phyloP scores from a whole-genome alignment of 2,888 invertebrate genomes.

The Protodeltote pygarga region DNA sequence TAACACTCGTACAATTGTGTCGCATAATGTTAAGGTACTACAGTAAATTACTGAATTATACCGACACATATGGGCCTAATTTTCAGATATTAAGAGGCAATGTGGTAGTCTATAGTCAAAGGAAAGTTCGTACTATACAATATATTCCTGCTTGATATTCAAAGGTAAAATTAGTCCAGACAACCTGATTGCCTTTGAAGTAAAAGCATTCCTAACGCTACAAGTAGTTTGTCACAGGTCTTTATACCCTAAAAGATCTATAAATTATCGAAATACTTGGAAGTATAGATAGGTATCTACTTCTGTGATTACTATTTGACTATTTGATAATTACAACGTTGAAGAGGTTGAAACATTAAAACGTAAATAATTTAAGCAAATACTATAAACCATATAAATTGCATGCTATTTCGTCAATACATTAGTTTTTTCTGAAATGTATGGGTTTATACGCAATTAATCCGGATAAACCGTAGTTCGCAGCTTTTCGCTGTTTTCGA shows the following conservation, averaged over 20 bases:
- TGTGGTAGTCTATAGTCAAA: constrained; percentile 24
- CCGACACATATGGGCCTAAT: constrained; percentile 15
- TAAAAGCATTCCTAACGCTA: constrained; percentile 18
- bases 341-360: too few relatives aligned
- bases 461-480: constrained; percentile 22
- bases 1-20: constrained; percentile 27
- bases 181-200: constrained; percentile 26
- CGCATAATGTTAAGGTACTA: constrained; percentile 23
- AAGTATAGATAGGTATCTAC: too few relatives aligned
- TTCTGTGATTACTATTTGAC: too few relatives aligned
- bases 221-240: background rate
- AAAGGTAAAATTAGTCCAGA: constrained; percentile 25
- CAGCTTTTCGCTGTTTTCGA: constrained; percentile 37
- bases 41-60: constrained; percentile 17
- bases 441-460: constrained; percentile 37
- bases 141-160: constrained; percentile 12
- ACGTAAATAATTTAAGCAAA: too few relatives aligned
- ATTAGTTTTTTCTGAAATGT: constrained; percentile 24
- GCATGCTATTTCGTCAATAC: constrained; percentile 1
- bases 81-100: constrained; percentile 26
- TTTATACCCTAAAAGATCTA: background rate
- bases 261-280: background rate
- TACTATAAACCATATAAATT: constrained; percentile 6
- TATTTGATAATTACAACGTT: too few relatives aligned
- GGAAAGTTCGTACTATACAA: constrained; percentile 8